phyloP scores from a whole-genome alignment of 1,140 invertebrate species.

The Latrodectus geometricus region DNA sequence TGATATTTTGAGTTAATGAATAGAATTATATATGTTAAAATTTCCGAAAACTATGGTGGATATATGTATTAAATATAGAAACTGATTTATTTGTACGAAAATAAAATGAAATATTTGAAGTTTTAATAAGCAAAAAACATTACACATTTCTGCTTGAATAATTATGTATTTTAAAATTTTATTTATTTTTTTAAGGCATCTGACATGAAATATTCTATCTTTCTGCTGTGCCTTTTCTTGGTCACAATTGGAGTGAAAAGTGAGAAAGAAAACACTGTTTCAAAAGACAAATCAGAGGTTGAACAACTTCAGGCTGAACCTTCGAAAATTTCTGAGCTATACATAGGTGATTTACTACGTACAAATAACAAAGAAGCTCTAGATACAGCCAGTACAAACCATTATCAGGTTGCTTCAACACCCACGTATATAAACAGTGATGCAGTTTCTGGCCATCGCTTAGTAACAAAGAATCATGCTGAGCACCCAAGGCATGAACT shows the following conservation, averaged over 20 bases:
- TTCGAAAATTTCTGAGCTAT: slow-evolving; percentile 37
- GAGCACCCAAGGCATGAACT: background rate
- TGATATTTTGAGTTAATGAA: too few relatives aligned
- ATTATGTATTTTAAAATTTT: background rate
- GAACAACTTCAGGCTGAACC: background rate
- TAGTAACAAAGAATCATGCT: background rate
- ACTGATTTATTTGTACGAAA: too few relatives aligned
- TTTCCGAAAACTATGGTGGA: too few relatives aligned
- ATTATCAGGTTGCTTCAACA: background rate
- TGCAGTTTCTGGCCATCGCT: background rate
- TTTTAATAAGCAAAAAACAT: too few relatives aligned
- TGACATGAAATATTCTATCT: background rate
- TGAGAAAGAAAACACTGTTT: background rate
- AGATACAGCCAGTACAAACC: slow-evolving; percentile 1
- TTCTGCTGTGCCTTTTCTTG: background rate
- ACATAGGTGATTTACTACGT: slow-evolving; percentile 37
- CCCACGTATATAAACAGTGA: background rate
- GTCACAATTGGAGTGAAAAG: background rate
- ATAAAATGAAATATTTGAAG: too few relatives aligned
- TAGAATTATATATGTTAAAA: too few relatives aligned
- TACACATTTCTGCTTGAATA: too few relatives aligned
- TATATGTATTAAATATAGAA: too few relatives aligned
- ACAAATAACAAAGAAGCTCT: slow-evolving; percentile 11
- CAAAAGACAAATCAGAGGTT: background rate
- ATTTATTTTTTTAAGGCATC: background rate